A percentile compares a stretch with the other conserved stretches of the same genome.
Conservation (phyloP, 2,113 vertebrate species). For the Camelus bactrianus region DNA sequence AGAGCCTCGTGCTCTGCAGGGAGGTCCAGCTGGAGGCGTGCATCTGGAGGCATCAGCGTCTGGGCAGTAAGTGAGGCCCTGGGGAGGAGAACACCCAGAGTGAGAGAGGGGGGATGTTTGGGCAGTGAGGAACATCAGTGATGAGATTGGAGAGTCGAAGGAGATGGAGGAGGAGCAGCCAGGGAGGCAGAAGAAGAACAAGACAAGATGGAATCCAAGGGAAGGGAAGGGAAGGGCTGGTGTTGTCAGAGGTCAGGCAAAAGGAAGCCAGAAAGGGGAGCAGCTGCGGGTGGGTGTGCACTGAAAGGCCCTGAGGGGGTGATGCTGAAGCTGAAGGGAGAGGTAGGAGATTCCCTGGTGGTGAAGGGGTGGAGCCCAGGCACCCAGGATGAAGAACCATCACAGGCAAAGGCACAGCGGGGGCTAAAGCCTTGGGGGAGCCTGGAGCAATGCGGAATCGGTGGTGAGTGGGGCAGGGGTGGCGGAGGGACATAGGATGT, state of each 20-base stretch:
- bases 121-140: neutral
- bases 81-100: neutral
- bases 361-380: neutral
- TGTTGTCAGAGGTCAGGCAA: neutral
- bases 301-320: neutral
- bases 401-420: neutral
- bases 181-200: neutral
- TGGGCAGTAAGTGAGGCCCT: neutral
- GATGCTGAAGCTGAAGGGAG: neutral
- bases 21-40: too few species aligned
- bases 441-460: neutral
- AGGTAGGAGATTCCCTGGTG: neutral
- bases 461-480: rapidly evolving
- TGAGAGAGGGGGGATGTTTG: neutral
- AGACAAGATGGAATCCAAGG: neutral
- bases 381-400: neutral
- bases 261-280: neutral
- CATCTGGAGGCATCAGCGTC: neutral
- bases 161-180: neutral
- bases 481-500: too few species aligned
- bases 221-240: neutral
- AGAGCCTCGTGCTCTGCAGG: rapidly evolving
- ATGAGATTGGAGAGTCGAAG: too few species aligned
- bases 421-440: too few species aligned
- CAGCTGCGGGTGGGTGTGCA: neutral